Evolutionary conservation across 2,888 invertebrate genomes (phyloP), one percentile per base, ranked within the genome.

Genomic region (Chelonus formosanus): DNA sequence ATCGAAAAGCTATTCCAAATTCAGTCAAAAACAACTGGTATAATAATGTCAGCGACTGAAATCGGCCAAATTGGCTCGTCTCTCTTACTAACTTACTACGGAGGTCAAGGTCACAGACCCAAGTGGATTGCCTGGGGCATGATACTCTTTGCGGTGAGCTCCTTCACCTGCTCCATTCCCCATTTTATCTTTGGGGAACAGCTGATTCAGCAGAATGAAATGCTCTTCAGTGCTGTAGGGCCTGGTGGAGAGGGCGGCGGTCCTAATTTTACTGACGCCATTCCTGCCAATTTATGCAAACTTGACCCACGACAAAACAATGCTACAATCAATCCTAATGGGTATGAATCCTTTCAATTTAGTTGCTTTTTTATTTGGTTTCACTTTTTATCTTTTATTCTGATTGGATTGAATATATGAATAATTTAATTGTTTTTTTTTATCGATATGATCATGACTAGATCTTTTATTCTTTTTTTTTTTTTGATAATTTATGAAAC

Each of bases 101-200:
- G 95, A 7, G 96, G 96, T 5, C 92, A 95, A 73, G 96, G 96
- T 5, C 96, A 96, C 85, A 88, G 96, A 75, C 96, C 96, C 59
- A 91, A 94, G 72, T 96, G 96, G 96, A 96, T 96, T 76, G 95
- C 94, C 60, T 93, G 93, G 86, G 95, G 96, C 43, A 95, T 95
- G 93, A 88, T 95, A 54, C 88, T 96, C 72, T 92, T 96, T 81
- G 93, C 95, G 5, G 88, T 93, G 48, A 94, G 95, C 43, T 91
- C 94, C 64, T 91, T 96, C 75, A 91, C 94, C 52, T 95, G 95
- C 81, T 92, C 96, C 70, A 85, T 94, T 83, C 96, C 96, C 45
- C 96, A 96, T 85, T 90, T 95, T 80, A 87, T 94, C 76, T 95
- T 92, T 79, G 94, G 95, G 71, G 89, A 90, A 76, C 89, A 90